Evolutionary conservation across 2,888 invertebrate species (phyloP), one percentile per base, ranked within the genome.

Genomic region (Lacanobia oleracea): DNA sequence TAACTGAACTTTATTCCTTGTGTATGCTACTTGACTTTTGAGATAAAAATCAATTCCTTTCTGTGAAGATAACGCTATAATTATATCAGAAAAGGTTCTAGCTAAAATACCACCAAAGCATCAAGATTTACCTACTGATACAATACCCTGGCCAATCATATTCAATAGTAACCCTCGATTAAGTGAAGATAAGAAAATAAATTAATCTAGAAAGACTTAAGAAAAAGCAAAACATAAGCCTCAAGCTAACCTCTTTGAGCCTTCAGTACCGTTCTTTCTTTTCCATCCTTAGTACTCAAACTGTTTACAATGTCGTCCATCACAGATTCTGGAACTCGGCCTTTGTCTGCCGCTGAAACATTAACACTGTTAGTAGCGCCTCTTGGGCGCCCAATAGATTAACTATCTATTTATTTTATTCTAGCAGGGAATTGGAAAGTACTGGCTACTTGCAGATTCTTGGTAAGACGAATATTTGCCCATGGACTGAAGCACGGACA

Each of bases 321-420:
- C 23, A 79, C 83, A 23, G 83, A 67, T 33, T 67, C 63, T 10
- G 83, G 83, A 50, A 79, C 0, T 21, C 57, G 64, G 2, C 75
- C 83, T 0, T 33, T 57, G 6, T 79, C 64, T 9, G 79, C 80
- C 23, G 80, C 79, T 79, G 67, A 23, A 79, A 79, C 10, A 59
- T 48, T 53, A 18, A 9, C 56, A 33, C 9, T n/a, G 40, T 40
- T 40, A 57, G n/a, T 57, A n/a, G 18, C 6, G 12, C 2, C 37
- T 1, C n/a, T 7, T 18, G 5, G n/a, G 37, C 16, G 9, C 27
- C 27, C 7, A 27, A 54, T 18, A 27, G 33, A 56, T 6, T n/a
- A 16, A 18, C 16, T 18, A 18, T 50, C n/a, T 14, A 23, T 6
- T 14, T 23, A 23, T 53, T 16, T 16, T 6, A 27, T 23, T 51